phyloP scores from a whole-genome alignment of 37 sponge, comb jelly and placozoan genomes.

The Halichondria panicea region DNA sequence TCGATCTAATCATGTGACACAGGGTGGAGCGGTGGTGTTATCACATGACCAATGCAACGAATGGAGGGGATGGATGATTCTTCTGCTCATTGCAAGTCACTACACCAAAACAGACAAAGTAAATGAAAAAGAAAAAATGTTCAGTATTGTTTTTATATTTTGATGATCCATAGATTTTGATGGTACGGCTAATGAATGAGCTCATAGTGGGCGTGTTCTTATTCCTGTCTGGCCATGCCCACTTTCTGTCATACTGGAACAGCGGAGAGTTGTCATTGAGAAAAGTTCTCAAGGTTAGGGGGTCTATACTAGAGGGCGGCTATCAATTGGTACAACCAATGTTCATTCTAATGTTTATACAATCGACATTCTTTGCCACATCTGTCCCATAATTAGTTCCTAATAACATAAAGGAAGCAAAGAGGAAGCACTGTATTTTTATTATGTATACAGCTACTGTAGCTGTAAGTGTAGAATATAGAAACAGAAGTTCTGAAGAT shows the following conservation, averaged over 20 bases:
- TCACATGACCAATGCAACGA: conserved; percentile 14
- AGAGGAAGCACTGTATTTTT: too few relatives aligned
- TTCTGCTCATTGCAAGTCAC: conserved; percentile 1
- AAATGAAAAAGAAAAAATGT: background rate
- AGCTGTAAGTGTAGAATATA: too few relatives aligned
- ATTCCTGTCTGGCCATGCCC: conserved; percentile 27
- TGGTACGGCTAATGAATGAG: background rate
- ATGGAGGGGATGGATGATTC: conserved; percentile 33
- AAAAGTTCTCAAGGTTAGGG: conserved; percentile 8
- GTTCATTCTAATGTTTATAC: background rate
- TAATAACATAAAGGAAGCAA: too few relatives aligned
- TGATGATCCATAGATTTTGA: background rate
- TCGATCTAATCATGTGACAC: background rate
- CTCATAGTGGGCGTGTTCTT: conserved; percentile 3
- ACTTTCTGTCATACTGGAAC: conserved; percentile 20
- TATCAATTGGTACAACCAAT: background rate
- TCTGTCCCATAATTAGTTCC: too few relatives aligned
- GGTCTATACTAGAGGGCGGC: background rate
- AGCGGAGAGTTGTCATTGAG: conserved; percentile 6
- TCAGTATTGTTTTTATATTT: background rate
- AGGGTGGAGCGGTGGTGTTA: conserved; percentile 12
- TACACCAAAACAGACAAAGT: conserved; percentile 19
- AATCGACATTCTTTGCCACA: background rate
- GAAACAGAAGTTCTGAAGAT: too few relatives aligned
- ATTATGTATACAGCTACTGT: too few relatives aligned